Evolutionary conservation across 2,113 vertebrate genomes (phyloP).

Genomic region (Andinoacara biseriatus): DNA sequence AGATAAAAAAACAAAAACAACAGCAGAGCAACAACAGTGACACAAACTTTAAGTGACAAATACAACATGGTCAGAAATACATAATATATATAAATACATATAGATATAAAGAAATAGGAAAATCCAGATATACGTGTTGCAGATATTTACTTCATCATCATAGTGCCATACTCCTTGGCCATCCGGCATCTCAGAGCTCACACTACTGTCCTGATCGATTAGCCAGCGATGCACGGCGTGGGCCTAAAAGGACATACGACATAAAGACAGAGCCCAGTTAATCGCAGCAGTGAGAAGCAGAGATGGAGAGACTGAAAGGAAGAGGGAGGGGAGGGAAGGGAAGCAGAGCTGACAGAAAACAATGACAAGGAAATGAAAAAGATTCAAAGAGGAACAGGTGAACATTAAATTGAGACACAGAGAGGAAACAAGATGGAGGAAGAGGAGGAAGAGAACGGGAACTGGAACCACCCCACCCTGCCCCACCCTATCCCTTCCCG

Average conservation of each 20-base stretch:
- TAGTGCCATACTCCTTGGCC: conserved; percentile 86
- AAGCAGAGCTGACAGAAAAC: conserved; percentile 39
- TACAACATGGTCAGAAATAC: conserved; percentile 73
- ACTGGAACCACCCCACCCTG: conserved; percentile 31
- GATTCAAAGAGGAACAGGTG: conserved; percentile 59
- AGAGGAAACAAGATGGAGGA: conserved; percentile 57
- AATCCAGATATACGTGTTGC: conserved; percentile 84
- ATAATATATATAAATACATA: conserved; percentile 70
- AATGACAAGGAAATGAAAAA: conserved; percentile 54
- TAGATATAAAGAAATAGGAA: conserved; percentile 73
- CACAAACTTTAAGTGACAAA: conserved; percentile 74
- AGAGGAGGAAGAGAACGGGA: conserved; percentile 45
- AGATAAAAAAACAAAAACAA: conserved; percentile 72
- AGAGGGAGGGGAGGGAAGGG: not conserved
- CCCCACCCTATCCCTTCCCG: conserved; percentile 21
- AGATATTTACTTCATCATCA: conserved; percentile 89
- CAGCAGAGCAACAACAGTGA: conserved; percentile 76
- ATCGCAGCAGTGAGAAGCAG: conserved; percentile 68
- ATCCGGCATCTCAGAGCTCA: conserved; percentile 86
- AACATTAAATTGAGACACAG: conserved; percentile 61
- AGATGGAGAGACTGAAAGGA: conserved; percentile 50
- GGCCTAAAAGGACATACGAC: conserved; percentile 86
- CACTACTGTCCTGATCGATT: conserved; percentile 88
- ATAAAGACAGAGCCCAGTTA: conserved; percentile 85
- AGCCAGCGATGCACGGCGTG: conserved; percentile 86